Conservation (phyloP, 2,113 vertebrate species). For the Poeciliopsis turrubarensis region DNA sequence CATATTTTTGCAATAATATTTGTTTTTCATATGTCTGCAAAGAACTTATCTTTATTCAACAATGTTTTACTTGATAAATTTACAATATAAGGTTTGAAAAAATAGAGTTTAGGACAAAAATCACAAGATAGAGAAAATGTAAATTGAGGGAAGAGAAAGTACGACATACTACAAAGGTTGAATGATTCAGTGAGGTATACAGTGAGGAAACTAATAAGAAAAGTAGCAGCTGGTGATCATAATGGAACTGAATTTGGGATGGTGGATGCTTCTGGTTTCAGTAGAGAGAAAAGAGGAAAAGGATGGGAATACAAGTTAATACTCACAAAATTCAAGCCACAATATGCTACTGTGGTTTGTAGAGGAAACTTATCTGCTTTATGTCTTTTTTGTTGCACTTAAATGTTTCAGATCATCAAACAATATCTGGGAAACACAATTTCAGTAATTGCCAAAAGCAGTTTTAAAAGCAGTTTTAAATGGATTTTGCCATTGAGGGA, state of each 20-base stretch:
- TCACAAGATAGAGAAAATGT: not conserved
- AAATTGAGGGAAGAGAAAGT: not conserved
- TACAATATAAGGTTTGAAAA: too few species aligned
- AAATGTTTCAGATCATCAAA: too few species aligned
- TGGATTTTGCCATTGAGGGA: not conserved
- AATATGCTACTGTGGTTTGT: not conserved
- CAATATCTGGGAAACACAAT: not conserved
- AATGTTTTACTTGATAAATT: too few species aligned
- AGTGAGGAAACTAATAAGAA: conserved; percentile 2
- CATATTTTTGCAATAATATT: not conserved
- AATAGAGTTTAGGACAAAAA: too few species aligned
- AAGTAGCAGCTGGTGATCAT: conserved; percentile 7
- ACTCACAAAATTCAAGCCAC: not conserved
- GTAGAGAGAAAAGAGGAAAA: too few species aligned
- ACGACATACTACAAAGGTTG: not conserved
- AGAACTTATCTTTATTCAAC: too few species aligned
- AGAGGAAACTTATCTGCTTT: not conserved
- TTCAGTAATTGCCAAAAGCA: not conserved
- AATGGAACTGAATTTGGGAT: not conserved
- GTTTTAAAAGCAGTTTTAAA: not conserved
- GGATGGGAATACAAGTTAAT: too few species aligned
- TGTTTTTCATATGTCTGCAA: not conserved
- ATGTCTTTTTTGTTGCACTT: not conserved
- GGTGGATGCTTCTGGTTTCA: too few species aligned
- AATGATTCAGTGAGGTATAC: not conserved